Conservation (phyloP, 2,888 invertebrate genomes). For the Campoplex nolae region DNA sequence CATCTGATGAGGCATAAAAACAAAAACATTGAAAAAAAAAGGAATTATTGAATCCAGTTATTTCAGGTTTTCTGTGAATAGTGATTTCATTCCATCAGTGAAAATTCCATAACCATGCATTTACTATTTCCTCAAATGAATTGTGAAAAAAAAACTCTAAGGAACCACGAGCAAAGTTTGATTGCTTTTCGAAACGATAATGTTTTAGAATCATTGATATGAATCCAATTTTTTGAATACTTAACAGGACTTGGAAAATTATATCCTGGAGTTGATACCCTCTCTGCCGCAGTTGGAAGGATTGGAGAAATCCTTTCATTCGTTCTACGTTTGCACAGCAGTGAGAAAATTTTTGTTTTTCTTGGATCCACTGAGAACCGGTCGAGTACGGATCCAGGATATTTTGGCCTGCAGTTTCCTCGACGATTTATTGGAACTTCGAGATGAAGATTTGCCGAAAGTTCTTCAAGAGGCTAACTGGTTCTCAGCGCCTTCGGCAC, state of each 20-base stretch:
- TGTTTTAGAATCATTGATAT: not conserved
- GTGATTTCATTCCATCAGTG: too few species aligned
- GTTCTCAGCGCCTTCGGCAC: constrained; percentile 95
- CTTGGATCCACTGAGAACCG: constrained; percentile 94
- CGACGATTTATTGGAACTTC: constrained; percentile 95
- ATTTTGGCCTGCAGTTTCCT: constrained; percentile 96
- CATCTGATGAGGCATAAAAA: too few species aligned
- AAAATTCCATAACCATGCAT: too few species aligned
- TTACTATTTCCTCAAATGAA: too few species aligned
- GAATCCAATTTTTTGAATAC: constrained; percentile 58
- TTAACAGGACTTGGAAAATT: constrained; percentile 95
- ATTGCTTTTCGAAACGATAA: too few species aligned
- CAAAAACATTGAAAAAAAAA: too few species aligned
- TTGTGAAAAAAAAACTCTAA: too few species aligned
- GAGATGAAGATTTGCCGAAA: constrained; percentile 93
- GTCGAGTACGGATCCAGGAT: constrained; percentile 95
- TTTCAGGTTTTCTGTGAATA: too few species aligned
- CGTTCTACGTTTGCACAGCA: constrained; percentile 98
- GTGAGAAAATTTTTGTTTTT: constrained; percentile 98
- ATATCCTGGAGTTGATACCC: constrained; percentile 96
- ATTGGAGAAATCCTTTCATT: constrained; percentile 96
- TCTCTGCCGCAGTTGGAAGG: constrained; percentile 96
- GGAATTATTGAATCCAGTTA: too few species aligned
- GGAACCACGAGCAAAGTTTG: too few species aligned
- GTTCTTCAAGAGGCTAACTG: constrained; percentile 95